These are phyloP conservation scores for Cepaea hortensis DNA, from an alignment of 2,888 invertebrate species.

Conservation along the genomic window DNA sequence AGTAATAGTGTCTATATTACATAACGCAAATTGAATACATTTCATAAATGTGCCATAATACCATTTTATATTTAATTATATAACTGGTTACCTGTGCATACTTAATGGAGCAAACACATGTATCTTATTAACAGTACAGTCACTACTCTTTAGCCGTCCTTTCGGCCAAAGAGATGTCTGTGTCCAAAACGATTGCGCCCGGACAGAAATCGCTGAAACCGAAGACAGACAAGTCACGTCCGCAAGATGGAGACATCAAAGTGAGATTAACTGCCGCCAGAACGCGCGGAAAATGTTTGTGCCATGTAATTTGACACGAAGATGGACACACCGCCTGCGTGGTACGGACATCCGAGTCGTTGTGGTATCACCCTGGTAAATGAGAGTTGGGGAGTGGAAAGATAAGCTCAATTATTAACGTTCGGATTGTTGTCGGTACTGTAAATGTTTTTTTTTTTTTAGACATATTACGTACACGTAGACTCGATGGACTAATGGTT, in stretches of 20 bases:
- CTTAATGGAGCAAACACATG: background rate
- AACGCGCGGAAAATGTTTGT: background rate
- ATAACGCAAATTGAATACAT: too few species aligned
- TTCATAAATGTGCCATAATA: too few species aligned
- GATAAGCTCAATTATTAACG: background rate
- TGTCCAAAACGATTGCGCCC: background rate
- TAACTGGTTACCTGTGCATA: too few species aligned
- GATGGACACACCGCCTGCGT: background rate
- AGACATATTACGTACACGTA: background rate
- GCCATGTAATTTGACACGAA: conserved; percentile 24
- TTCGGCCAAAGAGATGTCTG: background rate
- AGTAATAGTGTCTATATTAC: too few species aligned
- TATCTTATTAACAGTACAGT: background rate
- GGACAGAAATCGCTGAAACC: background rate
- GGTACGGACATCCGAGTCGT: background rate
- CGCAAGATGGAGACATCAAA: background rate
- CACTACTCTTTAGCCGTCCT: background rate
- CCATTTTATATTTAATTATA: too few species aligned
- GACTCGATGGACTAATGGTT: background rate
- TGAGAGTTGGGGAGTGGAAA: background rate
- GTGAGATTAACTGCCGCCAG: background rate
- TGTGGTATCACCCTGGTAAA: background rate
- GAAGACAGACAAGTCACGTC: background rate
- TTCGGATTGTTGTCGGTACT: background rate
- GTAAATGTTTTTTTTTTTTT: too few species aligned